Evolutionary conservation across 2,797 vertebrate species (phyloP), one percentile per base, ranked within the genome.

Genomic region (Hoplostethus mediterraneus): DNA sequence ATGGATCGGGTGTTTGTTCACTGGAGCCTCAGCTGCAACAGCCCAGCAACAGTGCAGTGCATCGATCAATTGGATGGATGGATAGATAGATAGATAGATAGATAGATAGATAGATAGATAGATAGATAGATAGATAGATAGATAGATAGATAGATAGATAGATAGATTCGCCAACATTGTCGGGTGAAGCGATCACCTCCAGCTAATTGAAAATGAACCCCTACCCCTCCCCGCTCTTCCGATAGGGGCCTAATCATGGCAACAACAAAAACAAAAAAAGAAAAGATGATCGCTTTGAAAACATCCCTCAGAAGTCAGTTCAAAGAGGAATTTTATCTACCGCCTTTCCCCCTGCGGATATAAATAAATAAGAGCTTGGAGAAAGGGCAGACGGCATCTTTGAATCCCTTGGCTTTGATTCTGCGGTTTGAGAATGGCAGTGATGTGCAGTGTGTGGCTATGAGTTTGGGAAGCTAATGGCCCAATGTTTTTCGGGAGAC

Each of bases 381-480:
- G 58, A 8, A 60, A 59, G 44, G 30, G 44, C 25, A 28, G 12
- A 42, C 21, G 0, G 60, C 31, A 10, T 14, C 52, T 79, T 79
- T 79, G 70, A 63, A 82, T 75, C 63, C 52, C 1, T 7, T n/a
- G 30, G 60, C 80, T 78, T 78, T 65, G 40, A 75, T 71, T 75
- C 30, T 17, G 28, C 54, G 2, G 40, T 9, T 44, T n/a, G 44
- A 45, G 70, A 33, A 63, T 60, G 33, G 57, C 55, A 0, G 42
- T 6, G 44, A 62, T 67, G 44, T 28, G 25, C 28, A 36, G 25
- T 0, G 2, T 42, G 14, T 51, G 52, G 61, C 57, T 55, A 25
- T 4, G 47, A 67, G 62, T 21, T 45, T 31, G 17, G 57, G 53
- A 44, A 57, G 45, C 21, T 17, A 0, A 21, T 21, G 21, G 21